Evolutionary conservation across 2,797 vertebrate species (phyloP), one percentile per base, ranked within the genome.

Genomic region (Apogon hyalosoma): DNA sequence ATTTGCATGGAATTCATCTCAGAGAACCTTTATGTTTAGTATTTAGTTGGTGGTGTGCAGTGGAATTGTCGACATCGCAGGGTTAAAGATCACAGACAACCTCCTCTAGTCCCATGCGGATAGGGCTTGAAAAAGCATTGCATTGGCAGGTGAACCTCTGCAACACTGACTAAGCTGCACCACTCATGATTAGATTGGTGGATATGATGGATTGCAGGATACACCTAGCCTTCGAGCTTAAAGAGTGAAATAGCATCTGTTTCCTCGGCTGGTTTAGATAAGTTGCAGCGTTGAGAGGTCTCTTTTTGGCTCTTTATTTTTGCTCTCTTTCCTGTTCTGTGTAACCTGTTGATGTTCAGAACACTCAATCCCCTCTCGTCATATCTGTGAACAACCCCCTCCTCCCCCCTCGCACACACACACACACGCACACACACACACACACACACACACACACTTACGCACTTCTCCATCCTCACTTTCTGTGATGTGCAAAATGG

Each of bases 401-500:
- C 33, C 33, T 4, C 24, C 24, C 2, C 24, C 2, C 6, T 3
- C 24, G 5, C 24, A 28, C 24, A 28, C 24, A 5, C 6, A 28
- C 24, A 28, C 21, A 28, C 24, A 28, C 6, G 5, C 24, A 28
- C 24, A 28, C 24, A 28, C 24, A 5, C 6, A 28, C 24, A 28
- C 21, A 4, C 65, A 5, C 24, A 3, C 24, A 28, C 6, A 28
- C 24, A 28, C 24, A 28, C 24, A 28, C 24, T 28, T 28, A 28
- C 24, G 5, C 21, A 4, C 65, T 52, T 53, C 63, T 73, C 71
- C 75, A 72, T 48, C 18, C 19, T 48, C 69, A 63, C 79, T 79
- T 77, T 75, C 65, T 82, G 56, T 84, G 70, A 82, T 86, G 80
- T 88, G 84, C 73, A 85, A 75, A 85, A 80, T 76, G 70, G 67